Percentiles rank a stretch among this genome's conserved stretches.
phyloP scores from a whole-genome alignment of 64 coral and sea anemone species.

The Actinia tenebrosa region DNA sequence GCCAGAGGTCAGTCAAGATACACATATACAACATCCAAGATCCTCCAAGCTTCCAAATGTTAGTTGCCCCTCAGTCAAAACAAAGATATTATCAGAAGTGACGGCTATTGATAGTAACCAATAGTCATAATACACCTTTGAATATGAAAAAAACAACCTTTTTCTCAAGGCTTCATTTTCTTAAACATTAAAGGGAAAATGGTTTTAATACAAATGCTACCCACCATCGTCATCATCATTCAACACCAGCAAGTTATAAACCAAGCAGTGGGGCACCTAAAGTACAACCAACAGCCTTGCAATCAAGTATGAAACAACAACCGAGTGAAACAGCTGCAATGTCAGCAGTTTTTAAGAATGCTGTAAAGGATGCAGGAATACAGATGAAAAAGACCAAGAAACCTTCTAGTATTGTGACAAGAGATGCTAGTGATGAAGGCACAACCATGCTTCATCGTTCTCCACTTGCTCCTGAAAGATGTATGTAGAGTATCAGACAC shows the following conservation, averaged over 20 bases:
- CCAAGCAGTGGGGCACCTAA: not conserved
- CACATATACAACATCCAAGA: too few relatives aligned
- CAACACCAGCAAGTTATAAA: not conserved
- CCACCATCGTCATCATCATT: not conserved
- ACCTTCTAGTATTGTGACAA: not conserved
- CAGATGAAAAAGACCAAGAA: not conserved
- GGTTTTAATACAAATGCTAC: not conserved
- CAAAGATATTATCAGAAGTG: too few relatives aligned
- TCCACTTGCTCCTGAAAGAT: slow-evolving; percentile 60
- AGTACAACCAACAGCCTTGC: not conserved
- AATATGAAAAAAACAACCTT: too few relatives aligned
- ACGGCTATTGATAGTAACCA: too few relatives aligned
- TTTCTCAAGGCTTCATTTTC: not conserved
- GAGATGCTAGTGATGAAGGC: slow-evolving; percentile 77
- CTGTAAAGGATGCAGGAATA: not conserved
- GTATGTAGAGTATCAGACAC: slow-evolving; percentile 34
- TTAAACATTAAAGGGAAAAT: not conserved
- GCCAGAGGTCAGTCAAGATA: too few relatives aligned
- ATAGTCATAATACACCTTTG: too few relatives aligned
- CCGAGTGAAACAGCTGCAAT: not conserved
- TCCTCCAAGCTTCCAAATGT: too few relatives aligned
- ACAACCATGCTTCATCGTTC: slow-evolving; percentile 40
- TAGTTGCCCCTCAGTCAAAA: too few relatives aligned
- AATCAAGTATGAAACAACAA: not conserved
- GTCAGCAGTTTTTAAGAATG: not conserved